Base-by-base conservation (phyloP, 2,797 vertebrate species). In the Rhinatrema bivittatum region DNA sequence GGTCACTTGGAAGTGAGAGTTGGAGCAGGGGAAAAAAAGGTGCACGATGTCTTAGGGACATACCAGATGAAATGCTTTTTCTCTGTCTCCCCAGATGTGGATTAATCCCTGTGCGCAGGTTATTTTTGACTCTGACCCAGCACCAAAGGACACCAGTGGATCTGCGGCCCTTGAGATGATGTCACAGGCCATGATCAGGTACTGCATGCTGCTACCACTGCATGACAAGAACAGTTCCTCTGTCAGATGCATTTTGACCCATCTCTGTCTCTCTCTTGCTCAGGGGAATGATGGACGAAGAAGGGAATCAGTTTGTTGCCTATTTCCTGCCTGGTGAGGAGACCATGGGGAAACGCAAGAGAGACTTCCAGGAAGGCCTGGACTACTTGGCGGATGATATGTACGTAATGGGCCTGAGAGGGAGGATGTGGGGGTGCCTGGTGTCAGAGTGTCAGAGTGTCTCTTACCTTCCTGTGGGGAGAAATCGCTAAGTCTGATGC, bases 121-220 rank as follows among this genome's bases (percentile, higher is more conserved):
- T 56, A 95, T 97, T 62, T 96, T 96, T 42, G 93, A 96, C 55
- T 96, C 92, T 0, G 93, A 96, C 60, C 93, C 94, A 5, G 91
- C 92, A 2, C 94, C 94, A 15, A 96, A 95, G 74, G 93, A 95
- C 53, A 74, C 88, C 1, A 69, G 87, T 1, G 88, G 62, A 0
- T 57, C 87, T 0, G 83, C 86, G 1, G 91, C 82, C 1, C 75
- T 96, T 20, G 93, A 96, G 2, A 94, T 95, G 92, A 97, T 97
- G 94, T 96, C 94, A 34, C 94, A 97, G 72, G 94, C 93, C 46
- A 97, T 97, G 94, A 97, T 97, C 79, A 87, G 94, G 93, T 93
- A 32, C 34, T 37, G 15, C 12, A 10, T 5, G 13, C 30, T 21
- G 9, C 7, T 8, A n/a, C 7, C 28, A 3, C 8, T n/a, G n/a